Conservation (phyloP, 2,113 vertebrate genomes). For the Empidonax traillii region DNA sequence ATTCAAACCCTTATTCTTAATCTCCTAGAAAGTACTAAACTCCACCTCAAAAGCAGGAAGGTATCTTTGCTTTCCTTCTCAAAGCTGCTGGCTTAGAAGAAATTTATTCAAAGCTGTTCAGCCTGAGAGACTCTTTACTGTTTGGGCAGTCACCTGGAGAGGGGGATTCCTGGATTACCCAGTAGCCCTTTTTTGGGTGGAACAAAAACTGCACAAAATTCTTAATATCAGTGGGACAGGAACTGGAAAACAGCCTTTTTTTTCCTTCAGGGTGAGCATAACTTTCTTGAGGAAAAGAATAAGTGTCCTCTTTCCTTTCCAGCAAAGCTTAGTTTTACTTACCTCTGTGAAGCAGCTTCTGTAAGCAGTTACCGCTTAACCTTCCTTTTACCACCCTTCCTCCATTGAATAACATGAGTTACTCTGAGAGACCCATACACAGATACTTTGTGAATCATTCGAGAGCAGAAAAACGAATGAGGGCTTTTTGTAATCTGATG, state of each 20-base stretch:
- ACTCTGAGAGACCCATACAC: background rate
- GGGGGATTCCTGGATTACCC: background rate
- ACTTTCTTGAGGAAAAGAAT: background rate
- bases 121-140: background rate
- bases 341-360: background rate
- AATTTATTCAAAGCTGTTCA: background rate
- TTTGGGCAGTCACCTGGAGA: background rate
- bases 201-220: background rate
- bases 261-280: background rate
- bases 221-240: background rate
- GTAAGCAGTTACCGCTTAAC: background rate
- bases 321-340: background rate
- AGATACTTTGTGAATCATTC: background rate
- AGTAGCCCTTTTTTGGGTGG: rapidly evolving
- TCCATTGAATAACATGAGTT: background rate
- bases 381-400: background rate
- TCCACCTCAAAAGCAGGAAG: background rate
- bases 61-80: background rate
- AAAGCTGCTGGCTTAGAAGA: background rate
- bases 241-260: background rate
- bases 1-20: background rate
- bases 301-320: background rate
- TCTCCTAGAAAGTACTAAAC: background rate
- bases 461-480: background rate
- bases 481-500: background rate